Base-by-base conservation (phyloP, 2,888 invertebrate genomes). In the Odontomyia ornata region DNA sequence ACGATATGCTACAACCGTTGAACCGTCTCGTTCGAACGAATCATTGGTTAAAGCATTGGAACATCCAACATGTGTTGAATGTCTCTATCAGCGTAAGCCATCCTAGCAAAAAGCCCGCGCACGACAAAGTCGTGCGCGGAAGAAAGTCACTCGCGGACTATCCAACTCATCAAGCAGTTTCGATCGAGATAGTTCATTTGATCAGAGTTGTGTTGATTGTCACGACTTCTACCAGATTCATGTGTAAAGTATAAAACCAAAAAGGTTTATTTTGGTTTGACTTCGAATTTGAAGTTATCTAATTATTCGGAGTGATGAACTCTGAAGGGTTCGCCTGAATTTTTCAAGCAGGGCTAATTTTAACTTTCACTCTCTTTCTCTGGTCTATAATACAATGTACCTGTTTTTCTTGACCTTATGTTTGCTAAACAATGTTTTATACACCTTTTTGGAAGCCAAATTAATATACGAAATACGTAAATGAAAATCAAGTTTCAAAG, bases 1-100 rank as follows among this genome's bases (percentile, higher is more conserved):
- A n/a, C 84, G 83, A 72, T 84, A 85, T 78, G 83, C 78, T n/a
- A 18, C 67, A 5, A 89, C 88, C 0, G 90, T 90, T 72, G 90
- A 90, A 47, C 89, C 89, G 0, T 87, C 89, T 0, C 88, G 89
- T 80, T 89, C 89, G 1, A 89, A 89, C 71, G 89, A 89, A 81
- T 89, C 89, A 0, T 89, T 89, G 64, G 86, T 88, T 15, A 87
- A 88, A 82, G 88, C 89, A 15, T 90, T 92, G 76, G 92, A 92
- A 80, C 90, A 91, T 77, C 91, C 92, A 65, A 92, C 92, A 28
- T 93, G 93, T 86, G 92, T 92, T 81, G 92, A 93, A 83, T 93
- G 93, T 83, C 90, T 92, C 85, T 89, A 92, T 60, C 91, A 92
- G 77, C 89, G 88, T 81, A 88, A 90, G 85, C 88, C 88, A 81